A percentile compares a stretch with the other conserved stretches of the same genome.
These are phyloP conservation scores for Zosterops lateralis DNA, from an alignment of 2,113 vertebrate genomes.

Conservation along the genomic window DNA sequence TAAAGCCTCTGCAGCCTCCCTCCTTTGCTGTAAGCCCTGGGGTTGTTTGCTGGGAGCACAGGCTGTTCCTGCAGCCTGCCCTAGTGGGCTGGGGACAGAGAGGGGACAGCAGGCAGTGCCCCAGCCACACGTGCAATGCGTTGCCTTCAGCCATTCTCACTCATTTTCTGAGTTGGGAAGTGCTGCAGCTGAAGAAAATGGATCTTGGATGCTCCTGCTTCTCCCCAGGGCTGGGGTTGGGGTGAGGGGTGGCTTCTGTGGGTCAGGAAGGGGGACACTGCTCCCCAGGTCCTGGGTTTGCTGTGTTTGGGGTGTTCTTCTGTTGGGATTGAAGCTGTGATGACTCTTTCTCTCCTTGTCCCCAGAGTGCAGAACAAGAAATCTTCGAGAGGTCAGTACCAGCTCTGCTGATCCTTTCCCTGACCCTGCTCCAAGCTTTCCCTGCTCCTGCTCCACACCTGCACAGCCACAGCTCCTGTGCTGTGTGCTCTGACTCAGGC, in stretches of 20 bases:
- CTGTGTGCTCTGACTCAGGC: not conserved
- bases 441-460: not conserved
- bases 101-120: not conserved
- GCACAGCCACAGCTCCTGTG: not conserved
- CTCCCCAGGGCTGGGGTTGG: not conserved
- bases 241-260: not conserved
- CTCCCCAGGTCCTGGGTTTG: not conserved
- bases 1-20: not conserved
- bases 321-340: not conserved
- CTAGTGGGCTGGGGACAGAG: not conserved
- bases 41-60: not conserved
- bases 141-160: not conserved
- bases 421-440: not conserved
- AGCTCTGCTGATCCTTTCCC: not conserved
- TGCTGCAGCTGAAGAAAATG: not conserved
- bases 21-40: not conserved
- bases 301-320: not conserved
- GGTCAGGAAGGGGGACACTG: not conserved
- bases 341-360: slow-evolving; percentile 52
- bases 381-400: slow-evolving; percentile 76
- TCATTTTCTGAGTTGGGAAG: not conserved
- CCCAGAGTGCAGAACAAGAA: slow-evolving; percentile 72
- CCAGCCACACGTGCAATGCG: not conserved
- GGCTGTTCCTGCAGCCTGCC: not conserved
- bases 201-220: not conserved